Percentiles rank a stretch among this genome's conserved stretches.
These are phyloP conservation scores for Siniperca obscura DNA, from an alignment of 2,797 vertebrate genomes.

Conservation along the genomic window DNA sequence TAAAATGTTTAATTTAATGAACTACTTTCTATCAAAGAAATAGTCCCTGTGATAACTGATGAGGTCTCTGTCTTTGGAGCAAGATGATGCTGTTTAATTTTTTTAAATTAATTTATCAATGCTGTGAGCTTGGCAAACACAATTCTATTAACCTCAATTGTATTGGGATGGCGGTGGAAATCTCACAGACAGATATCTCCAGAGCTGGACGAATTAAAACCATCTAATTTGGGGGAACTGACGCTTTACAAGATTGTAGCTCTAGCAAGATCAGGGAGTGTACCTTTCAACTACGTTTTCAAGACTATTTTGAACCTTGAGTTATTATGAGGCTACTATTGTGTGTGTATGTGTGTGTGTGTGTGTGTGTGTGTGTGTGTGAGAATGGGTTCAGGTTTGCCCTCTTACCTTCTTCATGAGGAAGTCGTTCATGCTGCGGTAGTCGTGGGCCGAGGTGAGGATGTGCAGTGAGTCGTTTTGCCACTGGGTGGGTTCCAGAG, in stretches of 20 bases:
- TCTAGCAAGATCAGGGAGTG: neutral
- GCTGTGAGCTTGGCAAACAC: neutral
- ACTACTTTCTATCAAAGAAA: neutral
- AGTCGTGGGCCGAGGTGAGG: constrained; percentile 90
- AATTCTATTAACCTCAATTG: neutral
- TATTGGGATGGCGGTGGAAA: neutral
- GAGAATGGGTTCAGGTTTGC: too few species aligned
- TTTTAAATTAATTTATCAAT: neutral
- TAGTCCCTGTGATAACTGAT: neutral
- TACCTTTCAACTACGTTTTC: neutral
- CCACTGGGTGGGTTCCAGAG: constrained; percentile 92
- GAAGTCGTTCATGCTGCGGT: constrained; percentile 98
- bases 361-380: neutral
- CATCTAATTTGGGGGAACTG: neutral
- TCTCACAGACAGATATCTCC: neutral
- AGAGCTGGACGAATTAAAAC: neutral
- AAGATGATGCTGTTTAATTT: neutral
- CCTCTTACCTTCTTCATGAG: constrained; percentile 93
- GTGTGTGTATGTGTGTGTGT: too few species aligned
- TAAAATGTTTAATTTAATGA: too few species aligned
- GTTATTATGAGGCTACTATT: too few species aligned
- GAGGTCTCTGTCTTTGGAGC: neutral
- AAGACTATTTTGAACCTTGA: neutral
- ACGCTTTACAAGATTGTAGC: neutral
- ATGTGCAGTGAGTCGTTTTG: constrained; percentile 94